Evolutionary conservation across 2,888 invertebrate genomes (phyloP).

Genomic region (Philaethria dido): DNA sequence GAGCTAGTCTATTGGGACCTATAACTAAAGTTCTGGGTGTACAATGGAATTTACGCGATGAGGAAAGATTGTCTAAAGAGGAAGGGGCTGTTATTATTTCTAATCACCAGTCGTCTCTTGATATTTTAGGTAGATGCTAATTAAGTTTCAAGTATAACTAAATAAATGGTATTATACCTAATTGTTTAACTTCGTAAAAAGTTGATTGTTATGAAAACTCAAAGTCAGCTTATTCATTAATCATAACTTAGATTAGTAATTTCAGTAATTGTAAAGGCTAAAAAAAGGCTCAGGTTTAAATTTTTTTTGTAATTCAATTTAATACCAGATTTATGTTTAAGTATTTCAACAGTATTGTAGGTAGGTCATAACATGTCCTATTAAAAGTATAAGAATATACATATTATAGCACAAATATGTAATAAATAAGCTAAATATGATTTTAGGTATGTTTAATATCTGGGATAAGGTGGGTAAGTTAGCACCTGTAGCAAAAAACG

Average conservation of each 20-base stretch:
- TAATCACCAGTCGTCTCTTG: conserved; percentile 87
- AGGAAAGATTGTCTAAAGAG: conserved; percentile 74
- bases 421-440: not conserved
- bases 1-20: conserved; percentile 59
- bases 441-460: conserved; percentile 85
- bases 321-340: no score
- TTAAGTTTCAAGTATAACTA: not conserved
- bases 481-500: conserved; percentile 85
- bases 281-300: no score
- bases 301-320: no score
- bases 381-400: no score
- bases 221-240: no score
- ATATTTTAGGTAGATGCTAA: conserved; percentile 81
- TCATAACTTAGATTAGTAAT: no score
- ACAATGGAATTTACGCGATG: conserved; percentile 79
- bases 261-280: no score
- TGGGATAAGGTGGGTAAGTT: conserved; percentile 84
- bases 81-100: conserved; percentile 85
- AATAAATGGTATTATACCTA: no score
- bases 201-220: not conserved
- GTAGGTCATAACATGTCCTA: no score
- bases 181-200: not conserved
- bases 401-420: no score
- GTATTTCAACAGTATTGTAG: no score
- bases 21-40: conserved; percentile 75